Evolutionary conservation across 2,888 invertebrate species (phyloP).

Genomic region (Sturmia bella): DNA sequence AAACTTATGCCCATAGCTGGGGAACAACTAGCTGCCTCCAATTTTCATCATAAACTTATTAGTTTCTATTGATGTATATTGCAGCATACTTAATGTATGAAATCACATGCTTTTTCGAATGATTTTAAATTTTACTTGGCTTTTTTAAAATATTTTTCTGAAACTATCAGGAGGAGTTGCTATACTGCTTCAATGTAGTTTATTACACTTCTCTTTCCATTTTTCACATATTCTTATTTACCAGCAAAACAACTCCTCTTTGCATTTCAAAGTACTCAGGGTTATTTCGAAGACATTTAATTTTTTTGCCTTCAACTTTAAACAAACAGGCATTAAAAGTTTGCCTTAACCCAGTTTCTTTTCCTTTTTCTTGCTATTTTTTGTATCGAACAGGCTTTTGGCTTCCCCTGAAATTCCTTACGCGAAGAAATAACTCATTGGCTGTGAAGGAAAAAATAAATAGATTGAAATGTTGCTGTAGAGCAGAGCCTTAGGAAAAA

Average conservation of each 20-base stretch:
- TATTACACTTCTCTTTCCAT: background rate
- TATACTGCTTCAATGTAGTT: background rate
- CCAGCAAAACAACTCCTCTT: slow-evolving; percentile 13
- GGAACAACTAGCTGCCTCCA: too few species aligned
- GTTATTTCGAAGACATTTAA: slow-evolving; percentile 8
- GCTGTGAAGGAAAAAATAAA: slow-evolving; percentile 7
- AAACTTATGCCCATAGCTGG: too few species aligned
- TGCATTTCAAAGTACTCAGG: slow-evolving; percentile 24
- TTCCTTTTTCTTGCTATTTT: background rate
- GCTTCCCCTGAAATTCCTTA: slow-evolving; percentile 34
- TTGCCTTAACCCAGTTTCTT: slow-evolving; percentile 64
- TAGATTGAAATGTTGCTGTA: slow-evolving; percentile 52
- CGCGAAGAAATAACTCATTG: background rate
- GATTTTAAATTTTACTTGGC: too few species aligned
- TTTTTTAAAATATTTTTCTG: too few species aligned
- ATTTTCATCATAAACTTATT: too few species aligned
- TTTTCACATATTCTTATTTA: background rate
- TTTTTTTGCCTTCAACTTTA: slow-evolving; percentile 12
- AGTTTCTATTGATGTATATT: too few species aligned
- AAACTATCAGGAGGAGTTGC: background rate
- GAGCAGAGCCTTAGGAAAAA: too few species aligned
- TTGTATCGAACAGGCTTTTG: slow-evolving; percentile 14
- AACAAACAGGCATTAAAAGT: slow-evolving; percentile 5
- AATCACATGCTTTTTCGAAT: too few species aligned
- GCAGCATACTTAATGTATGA: too few species aligned